A percentile compares a stretch with the other conserved stretches of the same genome.
phyloP scores from a whole-genome alignment of 1,140 invertebrate genomes.

The Catajapyx aquilonaris region DNA sequence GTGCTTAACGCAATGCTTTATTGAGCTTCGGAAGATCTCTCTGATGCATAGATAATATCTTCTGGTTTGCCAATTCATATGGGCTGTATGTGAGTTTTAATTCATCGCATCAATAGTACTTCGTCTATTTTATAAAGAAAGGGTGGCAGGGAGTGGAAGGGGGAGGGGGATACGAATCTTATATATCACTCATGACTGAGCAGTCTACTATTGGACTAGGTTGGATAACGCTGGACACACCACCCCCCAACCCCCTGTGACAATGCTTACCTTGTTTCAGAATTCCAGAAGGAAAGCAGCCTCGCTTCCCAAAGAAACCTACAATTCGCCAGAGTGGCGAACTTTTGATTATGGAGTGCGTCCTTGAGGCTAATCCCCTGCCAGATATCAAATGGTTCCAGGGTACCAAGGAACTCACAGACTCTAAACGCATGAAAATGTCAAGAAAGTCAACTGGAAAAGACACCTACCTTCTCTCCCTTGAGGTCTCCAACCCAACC shows the following conservation, averaged over 20 bases:
- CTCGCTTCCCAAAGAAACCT: slow-evolving; percentile 90
- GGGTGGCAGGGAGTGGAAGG: too few species aligned
- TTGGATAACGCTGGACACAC: too few species aligned
- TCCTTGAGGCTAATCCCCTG: slow-evolving; percentile 80
- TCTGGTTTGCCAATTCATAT: too few species aligned
- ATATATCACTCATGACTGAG: too few species aligned
- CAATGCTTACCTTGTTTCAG: slow-evolving; percentile 28
- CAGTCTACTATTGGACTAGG: too few species aligned
- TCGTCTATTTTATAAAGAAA: too few species aligned
- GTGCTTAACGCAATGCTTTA: too few species aligned
- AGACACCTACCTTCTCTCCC: slow-evolving; percentile 71
- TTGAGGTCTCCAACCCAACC: slow-evolving; percentile 84
- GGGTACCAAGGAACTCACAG: slow-evolving; percentile 55
- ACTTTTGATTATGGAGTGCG: slow-evolving; percentile 83
- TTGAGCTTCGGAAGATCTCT: too few species aligned
- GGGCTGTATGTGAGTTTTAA: too few species aligned
- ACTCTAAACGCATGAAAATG: slow-evolving; percentile 67
- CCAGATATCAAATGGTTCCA: slow-evolving; percentile 93
- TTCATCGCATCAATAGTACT: too few species aligned
- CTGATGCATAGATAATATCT: too few species aligned
- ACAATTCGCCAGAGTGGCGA: slow-evolving; percentile 90
- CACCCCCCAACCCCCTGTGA: neutral
- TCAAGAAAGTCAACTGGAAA: slow-evolving; percentile 60
- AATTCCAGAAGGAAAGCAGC: slow-evolving; percentile 85
- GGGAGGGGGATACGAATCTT: too few species aligned